phyloP scores from a whole-genome alignment of 2,797 vertebrate genomes.

The Coluber constrictor region DNA sequence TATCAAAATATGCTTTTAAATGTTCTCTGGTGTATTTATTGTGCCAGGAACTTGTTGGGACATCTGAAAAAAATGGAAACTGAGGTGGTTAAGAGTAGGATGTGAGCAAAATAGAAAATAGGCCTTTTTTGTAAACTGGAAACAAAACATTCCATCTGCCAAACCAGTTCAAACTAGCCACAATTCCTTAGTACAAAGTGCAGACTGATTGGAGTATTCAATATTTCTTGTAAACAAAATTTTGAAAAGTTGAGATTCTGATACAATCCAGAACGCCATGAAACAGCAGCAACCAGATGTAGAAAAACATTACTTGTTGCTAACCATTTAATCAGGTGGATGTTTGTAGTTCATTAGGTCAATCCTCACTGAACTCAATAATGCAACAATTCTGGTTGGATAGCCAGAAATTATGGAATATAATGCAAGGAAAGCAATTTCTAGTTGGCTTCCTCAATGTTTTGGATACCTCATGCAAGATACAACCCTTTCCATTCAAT shows the following conservation, averaged over 20 bases:
- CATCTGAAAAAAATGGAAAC: neutral
- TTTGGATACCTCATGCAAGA: neutral
- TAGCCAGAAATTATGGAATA: neutral
- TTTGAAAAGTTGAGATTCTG: neutral
- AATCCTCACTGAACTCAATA: neutral
- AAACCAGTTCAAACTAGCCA: neutral
- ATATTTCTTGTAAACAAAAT: neutral
- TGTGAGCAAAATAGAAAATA: neutral
- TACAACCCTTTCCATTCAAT: neutral
- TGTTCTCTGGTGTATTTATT: neutral
- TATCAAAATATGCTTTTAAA: neutral
- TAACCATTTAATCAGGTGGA: neutral
- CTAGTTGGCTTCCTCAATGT: neutral
- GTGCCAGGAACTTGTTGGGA: neutral
- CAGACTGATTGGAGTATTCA: neutral
- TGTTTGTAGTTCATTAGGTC: neutral
- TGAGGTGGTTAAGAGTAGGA: neutral
- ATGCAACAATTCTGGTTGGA: neutral
- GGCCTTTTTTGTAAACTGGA: neutral
- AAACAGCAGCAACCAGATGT: neutral
- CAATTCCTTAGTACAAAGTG: neutral
- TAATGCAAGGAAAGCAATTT: neutral
- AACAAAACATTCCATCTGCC: neutral
- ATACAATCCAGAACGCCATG: neutral
- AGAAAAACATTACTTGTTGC: neutral